Conservation (phyloP, 2,797 vertebrate genomes). For the Pseudocheirus occidentalis region DNA sequence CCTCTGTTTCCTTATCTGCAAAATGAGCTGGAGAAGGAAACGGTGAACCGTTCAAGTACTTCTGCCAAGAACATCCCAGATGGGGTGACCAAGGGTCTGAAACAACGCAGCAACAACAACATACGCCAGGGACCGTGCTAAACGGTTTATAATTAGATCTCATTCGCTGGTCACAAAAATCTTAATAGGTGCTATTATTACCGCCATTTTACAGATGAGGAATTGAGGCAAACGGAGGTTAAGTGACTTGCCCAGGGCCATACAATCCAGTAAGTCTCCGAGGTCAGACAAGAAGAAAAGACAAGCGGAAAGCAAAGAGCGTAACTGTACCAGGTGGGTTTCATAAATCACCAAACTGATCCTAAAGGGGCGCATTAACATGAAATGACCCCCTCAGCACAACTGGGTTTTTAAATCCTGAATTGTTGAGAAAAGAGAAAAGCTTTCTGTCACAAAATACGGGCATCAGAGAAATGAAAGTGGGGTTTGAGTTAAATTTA, state of each 20-base stretch:
- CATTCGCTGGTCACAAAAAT: neutral
- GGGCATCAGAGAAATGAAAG: neutral
- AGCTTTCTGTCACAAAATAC: constrained; percentile 37
- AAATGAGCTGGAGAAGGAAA: neutral
- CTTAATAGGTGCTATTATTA: neutral
- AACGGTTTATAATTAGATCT: neutral
- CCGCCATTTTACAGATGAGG: neutral
- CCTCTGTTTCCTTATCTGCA: neutral
- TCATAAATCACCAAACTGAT: neutral
- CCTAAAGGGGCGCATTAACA: neutral
- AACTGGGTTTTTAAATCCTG: constrained; percentile 24
- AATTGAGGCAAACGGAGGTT: neutral
- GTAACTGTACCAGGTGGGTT: neutral
- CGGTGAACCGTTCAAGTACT: neutral
- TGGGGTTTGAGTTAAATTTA: constrained; percentile 35
- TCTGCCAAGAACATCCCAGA: neutral
- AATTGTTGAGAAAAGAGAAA: neutral
- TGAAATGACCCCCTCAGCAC: neutral
- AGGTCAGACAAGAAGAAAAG: neutral
- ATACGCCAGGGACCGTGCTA: neutral
- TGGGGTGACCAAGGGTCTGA: neutral
- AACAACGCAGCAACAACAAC: neutral
- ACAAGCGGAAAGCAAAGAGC: constrained; percentile 13
- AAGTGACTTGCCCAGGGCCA: neutral
- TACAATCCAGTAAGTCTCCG: neutral